phyloP scores from a whole-genome alignment of 2,797 vertebrate genomes.

The Coendou prehensilis region DNA sequence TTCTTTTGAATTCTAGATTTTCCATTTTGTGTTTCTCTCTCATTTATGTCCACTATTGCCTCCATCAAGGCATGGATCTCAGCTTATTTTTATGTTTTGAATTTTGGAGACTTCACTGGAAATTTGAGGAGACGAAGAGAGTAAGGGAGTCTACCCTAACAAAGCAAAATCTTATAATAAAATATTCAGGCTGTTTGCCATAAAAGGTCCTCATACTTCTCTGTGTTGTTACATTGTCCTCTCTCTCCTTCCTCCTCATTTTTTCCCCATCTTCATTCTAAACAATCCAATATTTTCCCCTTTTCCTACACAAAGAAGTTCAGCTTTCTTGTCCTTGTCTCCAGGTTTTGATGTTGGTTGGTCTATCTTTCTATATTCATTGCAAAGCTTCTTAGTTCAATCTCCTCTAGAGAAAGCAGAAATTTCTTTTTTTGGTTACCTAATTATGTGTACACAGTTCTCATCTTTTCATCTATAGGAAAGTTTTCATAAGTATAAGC shows the following conservation, averaged over 20 bases:
- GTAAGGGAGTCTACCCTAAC: neutral
- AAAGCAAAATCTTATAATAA: neutral
- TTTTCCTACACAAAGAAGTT: neutral
- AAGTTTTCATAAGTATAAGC: neutral
- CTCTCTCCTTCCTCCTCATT: neutral
- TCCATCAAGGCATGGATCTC: neutral
- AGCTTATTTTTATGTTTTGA: neutral
- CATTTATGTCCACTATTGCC: neutral
- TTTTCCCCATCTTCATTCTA: neutral
- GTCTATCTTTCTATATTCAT: neutral
- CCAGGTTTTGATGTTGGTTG: neutral
- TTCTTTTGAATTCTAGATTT: neutral
- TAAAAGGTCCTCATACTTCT: neutral
- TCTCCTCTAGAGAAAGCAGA: neutral
- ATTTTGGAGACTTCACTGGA: conserved; percentile 31
- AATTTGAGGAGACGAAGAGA: neutral
- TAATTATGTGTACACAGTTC: neutral
- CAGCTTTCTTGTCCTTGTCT: neutral
- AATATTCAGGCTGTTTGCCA: neutral
- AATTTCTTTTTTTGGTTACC: neutral
- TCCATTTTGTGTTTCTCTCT: neutral
- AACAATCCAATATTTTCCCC: neutral
- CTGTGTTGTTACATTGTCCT: neutral
- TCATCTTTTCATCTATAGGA: neutral
- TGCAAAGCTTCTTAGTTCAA: neutral